These are phyloP conservation scores for Bicyclus anynana DNA, from an alignment of 1,140 invertebrate species.

Conservation along the genomic window DNA sequence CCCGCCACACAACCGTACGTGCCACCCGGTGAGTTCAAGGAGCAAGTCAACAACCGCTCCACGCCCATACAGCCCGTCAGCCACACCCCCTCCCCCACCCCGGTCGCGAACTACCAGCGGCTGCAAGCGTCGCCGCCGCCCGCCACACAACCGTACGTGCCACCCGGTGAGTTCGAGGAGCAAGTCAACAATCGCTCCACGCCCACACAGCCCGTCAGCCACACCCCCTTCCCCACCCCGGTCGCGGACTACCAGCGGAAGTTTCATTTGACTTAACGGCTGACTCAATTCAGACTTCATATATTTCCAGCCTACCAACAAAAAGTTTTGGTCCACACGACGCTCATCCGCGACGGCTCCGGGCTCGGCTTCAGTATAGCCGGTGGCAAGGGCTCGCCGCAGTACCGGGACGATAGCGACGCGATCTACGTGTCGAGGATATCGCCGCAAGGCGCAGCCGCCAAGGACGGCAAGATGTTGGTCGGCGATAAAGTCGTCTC, in stretches of 20 bases:
- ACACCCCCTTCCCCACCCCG: constrained; percentile 43
- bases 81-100: constrained; percentile 43
- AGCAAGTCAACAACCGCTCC: constrained; percentile 31
- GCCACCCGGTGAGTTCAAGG: constrained; percentile 62
- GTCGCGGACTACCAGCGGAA: constrained; percentile 31
- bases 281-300: too few species aligned
- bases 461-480: constrained; percentile 93
- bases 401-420: constrained; percentile 85
- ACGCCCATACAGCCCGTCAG: constrained; percentile 6
- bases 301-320: constrained; percentile 74
- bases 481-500: constrained; percentile 96
- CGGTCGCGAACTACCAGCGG: constrained; percentile 34
- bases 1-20: constrained; percentile 55
- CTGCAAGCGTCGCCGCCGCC: constrained; percentile 57
- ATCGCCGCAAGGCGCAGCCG: constrained; percentile 93
- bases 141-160: constrained; percentile 54
- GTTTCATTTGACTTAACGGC: neutral
- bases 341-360: constrained; percentile 92
- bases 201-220: constrained; percentile 8
- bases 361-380: constrained; percentile 96
- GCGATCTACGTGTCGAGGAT: constrained; percentile 96
- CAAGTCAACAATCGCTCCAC: constrained; percentile 25
- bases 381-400: constrained; percentile 93
- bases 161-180: constrained; percentile 62
- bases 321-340: constrained; percentile 89